Evolutionary conservation across 2,888 invertebrate species (phyloP).

Genomic region (Prenolepis imparis): DNA sequence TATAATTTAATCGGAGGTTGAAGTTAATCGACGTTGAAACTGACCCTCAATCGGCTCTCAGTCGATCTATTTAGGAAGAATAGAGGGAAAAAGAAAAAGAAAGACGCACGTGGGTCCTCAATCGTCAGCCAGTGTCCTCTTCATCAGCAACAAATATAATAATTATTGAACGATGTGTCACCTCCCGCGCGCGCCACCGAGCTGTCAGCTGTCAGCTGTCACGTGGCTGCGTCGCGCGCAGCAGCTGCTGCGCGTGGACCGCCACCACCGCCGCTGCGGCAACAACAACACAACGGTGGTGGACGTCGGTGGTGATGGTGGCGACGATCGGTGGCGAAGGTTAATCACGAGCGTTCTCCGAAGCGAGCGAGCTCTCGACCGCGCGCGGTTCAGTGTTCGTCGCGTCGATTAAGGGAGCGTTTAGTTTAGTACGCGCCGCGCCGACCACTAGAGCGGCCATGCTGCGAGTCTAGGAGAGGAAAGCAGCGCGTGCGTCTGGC

Average conservation of each 20-base stretch:
- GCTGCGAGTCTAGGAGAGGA: neutral
- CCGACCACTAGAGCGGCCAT: neutral
- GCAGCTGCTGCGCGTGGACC: neutral
- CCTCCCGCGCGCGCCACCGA: neutral
- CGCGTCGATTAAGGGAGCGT: neutral
- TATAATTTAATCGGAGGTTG: too few species aligned
- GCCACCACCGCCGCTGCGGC: neutral
- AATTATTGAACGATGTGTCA: too few species aligned
- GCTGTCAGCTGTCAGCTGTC: neutral
- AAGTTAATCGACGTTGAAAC: too few species aligned
- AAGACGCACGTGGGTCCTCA: too few species aligned
- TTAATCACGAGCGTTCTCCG: conserved; percentile 29
- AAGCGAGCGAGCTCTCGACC: conserved; percentile 7
- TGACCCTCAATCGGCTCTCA: too few species aligned
- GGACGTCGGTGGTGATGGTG: conserved; percentile 32
- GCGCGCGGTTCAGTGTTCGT: neutral
- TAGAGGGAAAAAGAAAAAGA: too few species aligned
- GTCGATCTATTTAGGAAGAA: too few species aligned
- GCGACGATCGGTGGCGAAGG: conserved; percentile 43
- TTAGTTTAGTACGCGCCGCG: too few species aligned
- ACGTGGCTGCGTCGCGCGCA: neutral
- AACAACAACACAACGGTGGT: neutral
- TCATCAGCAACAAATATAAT: too few species aligned
- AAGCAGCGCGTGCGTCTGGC: neutral
- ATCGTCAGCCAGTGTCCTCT: too few species aligned